These are phyloP conservation scores for Aphyosemion australe DNA, from an alignment of 2,113 vertebrate species.

Conservation along the genomic window DNA sequence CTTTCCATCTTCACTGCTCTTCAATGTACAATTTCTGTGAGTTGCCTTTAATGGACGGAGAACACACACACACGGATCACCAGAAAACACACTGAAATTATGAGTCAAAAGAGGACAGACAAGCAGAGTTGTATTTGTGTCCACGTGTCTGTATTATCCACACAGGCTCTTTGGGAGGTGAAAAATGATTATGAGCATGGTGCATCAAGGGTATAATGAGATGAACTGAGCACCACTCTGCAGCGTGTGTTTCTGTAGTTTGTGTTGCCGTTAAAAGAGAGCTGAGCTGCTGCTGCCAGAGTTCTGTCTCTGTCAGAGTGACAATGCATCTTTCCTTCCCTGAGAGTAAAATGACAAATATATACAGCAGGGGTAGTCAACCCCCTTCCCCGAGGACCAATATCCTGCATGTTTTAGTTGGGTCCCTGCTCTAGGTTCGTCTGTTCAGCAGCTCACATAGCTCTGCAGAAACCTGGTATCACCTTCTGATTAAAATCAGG, in stretches of 20 bases:
- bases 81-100: conserved; percentile 4
- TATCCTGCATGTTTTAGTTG: too few species aligned
- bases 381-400: too few species aligned
- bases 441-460: too few species aligned
- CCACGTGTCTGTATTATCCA: conserved; percentile 48
- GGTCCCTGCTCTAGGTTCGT: too few species aligned
- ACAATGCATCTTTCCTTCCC: conserved; percentile 13
- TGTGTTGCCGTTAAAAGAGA: conserved; percentile 30
- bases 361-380: background rate
- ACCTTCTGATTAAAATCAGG: too few species aligned
- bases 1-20: conserved; percentile 27
- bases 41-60: conserved; percentile 21
- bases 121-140: conserved; percentile 5
- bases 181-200: conserved; percentile 28
- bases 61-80: conserved; percentile 15
- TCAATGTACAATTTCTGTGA: conserved; percentile 25
- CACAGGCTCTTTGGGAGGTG: conserved; percentile 36
- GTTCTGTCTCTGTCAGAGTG: conserved; percentile 33
- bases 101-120: conserved; percentile 26
- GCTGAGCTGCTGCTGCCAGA: conserved; percentile 15
- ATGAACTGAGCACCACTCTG: conserved; percentile 10
- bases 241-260: conserved; percentile 11
- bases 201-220: conserved; percentile 21
- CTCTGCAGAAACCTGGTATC: too few species aligned
- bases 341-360: conserved; percentile 18